Evolutionary conservation across 2,113 vertebrate genomes (phyloP).

Genomic region (Microcebus griseorufus): DNA sequence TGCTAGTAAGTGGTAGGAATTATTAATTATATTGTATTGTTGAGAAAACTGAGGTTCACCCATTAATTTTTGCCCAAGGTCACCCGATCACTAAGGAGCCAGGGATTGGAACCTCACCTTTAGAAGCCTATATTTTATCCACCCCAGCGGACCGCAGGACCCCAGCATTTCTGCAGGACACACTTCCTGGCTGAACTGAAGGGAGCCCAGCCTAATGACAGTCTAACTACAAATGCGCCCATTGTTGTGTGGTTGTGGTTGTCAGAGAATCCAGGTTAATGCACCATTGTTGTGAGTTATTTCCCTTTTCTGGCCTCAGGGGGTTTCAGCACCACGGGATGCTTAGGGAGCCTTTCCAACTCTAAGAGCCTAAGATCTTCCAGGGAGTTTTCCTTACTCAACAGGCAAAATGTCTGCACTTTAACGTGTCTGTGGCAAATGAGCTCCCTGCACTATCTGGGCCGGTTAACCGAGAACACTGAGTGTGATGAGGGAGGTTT

Average conservation of each 20-base stretch:
- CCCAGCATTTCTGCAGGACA: not conserved
- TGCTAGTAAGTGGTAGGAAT: too few species aligned
- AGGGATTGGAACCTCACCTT: too few species aligned
- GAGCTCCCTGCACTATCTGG: not conserved
- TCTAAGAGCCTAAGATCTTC: not conserved
- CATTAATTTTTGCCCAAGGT: not conserved
- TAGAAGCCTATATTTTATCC: not conserved
- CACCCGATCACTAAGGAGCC: not conserved
- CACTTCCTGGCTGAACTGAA: too few species aligned
- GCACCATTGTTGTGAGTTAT: accelerated
- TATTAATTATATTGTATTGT: not conserved
- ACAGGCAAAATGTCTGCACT: not conserved
- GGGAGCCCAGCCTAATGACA: not conserved
- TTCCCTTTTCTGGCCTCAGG: not conserved
- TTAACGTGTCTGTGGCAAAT: not conserved
- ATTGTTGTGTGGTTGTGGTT: not conserved
- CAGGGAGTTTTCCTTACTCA: not conserved
- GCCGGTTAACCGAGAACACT: not conserved
- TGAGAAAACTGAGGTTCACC: not conserved
- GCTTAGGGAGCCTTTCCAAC: not conserved
- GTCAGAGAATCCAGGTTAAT: not conserved
- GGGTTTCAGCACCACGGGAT: not conserved
- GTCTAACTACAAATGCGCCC: not conserved
- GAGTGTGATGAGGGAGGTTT: not conserved
- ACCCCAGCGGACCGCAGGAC: not conserved